phyloP scores from a whole-genome alignment of 2,888 invertebrate species.

The Sthenelais limicola region DNA sequence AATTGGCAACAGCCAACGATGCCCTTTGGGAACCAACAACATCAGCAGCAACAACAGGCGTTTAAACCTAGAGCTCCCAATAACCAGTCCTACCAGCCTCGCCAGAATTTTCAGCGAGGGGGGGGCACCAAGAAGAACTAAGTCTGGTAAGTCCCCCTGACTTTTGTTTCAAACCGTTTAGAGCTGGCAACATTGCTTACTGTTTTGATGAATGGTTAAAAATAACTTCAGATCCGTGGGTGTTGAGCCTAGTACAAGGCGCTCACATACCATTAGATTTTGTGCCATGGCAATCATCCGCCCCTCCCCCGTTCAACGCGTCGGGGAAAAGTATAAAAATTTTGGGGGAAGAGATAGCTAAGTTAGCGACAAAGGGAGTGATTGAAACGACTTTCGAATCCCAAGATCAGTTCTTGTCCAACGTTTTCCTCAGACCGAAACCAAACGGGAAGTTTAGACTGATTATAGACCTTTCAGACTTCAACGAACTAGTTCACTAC shows the following conservation, averaged over 20 bases:
- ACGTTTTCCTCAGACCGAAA: too few species aligned
- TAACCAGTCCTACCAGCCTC: background rate
- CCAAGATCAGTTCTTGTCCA: background rate
- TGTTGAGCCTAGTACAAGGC: background rate
- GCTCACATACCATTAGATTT: background rate
- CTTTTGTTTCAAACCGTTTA: background rate
- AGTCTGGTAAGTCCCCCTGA: background rate
- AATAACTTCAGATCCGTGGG: background rate
- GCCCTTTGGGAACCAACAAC: background rate
- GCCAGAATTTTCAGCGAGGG: background rate
- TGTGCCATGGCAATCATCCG: background rate
- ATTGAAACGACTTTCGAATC: background rate
- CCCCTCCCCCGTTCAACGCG: background rate
- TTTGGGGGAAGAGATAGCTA: background rate
- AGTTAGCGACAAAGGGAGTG: background rate
- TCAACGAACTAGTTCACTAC: too few species aligned
- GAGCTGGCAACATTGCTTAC: background rate
- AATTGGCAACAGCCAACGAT: background rate
- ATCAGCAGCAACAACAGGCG: background rate
- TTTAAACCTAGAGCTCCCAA: background rate
- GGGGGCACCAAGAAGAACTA: background rate
- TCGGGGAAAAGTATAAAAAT: background rate
- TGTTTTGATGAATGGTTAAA: background rate
- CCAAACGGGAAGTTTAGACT: too few species aligned
- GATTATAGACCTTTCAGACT: too few species aligned